phyloP scores from a whole-genome alignment of 1,140 invertebrate species.

The Subanguina moxae region DNA sequence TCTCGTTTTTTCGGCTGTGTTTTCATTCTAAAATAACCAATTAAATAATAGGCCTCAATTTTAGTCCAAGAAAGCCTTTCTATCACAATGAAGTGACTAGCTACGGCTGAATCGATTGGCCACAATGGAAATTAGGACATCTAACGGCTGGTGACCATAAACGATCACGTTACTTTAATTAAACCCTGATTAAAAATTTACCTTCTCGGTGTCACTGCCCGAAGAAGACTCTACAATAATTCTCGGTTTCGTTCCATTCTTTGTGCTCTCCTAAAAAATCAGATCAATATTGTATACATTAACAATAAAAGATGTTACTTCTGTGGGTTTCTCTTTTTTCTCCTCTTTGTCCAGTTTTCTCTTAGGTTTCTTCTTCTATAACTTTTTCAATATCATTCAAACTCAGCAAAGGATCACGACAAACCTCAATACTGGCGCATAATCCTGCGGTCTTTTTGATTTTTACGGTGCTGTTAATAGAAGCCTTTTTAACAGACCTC shows the following conservation, averaged over 20 bases:
- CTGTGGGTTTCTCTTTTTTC: not conserved
- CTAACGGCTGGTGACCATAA: no score
- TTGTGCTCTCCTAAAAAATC: not conserved
- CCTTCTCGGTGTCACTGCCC: not conserved
- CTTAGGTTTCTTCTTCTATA: not conserved
- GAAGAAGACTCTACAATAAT: not conserved
- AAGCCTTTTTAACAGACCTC: not conserved
- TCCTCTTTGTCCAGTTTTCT: not conserved
- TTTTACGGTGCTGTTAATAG: not conserved
- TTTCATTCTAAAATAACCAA: no score
- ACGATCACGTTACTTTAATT: no score
- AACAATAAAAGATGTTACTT: no score
- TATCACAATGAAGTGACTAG: no score
- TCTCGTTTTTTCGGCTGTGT: no score
- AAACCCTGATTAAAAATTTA: no score
- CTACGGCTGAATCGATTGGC: no score
- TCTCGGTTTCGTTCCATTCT: not conserved
- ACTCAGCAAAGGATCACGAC: not conserved
- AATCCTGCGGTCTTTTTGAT: not conserved
- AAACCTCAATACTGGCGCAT: not conserved
- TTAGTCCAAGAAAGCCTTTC: no score
- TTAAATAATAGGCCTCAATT: no score
- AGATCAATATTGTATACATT: no score
- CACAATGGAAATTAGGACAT: no score
- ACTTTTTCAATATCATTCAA: constrained; percentile 1